These are phyloP conservation scores for Pantelozetes paolii DNA, from an alignment of 2,888 invertebrate species.

Conservation along the genomic window DNA sequence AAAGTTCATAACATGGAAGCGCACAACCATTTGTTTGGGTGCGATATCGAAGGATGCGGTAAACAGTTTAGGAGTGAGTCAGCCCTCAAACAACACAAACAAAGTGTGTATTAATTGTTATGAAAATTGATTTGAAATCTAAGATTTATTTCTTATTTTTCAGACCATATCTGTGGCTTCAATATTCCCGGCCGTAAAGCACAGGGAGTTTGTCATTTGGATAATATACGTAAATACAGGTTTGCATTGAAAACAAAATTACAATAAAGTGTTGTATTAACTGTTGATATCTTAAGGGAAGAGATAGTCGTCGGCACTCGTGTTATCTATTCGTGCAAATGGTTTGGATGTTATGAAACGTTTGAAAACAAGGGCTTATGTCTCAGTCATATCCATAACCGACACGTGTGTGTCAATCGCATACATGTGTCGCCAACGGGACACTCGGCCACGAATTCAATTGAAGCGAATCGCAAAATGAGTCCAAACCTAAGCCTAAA, in stretches of 20 bases:
- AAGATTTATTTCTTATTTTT: too few species aligned
- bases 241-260: too few species aligned
- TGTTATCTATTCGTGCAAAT: background rate
- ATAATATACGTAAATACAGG: conserved; percentile 13
- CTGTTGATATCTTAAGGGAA: too few species aligned
- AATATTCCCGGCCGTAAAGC: conserved; percentile 3
- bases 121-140: too few species aligned
- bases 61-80: conserved; percentile 7
- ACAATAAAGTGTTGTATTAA: too few species aligned
- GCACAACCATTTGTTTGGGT: background rate
- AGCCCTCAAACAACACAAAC: background rate
- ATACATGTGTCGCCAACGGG: background rate
- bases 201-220: conserved; percentile 3
- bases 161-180: conserved; percentile 29
- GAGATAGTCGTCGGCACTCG: background rate
- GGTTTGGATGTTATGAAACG: background rate
- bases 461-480: conserved; percentile 7
- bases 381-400: background rate
- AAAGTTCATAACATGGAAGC: background rate
- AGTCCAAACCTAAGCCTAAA: background rate
- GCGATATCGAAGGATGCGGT: conserved; percentile 16
- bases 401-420: background rate
- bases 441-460: background rate
- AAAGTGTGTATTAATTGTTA: too few species aligned
- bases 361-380: background rate